Percentiles rank a stretch among this genome's conserved stretches.
Evolutionary conservation across 2,888 invertebrate species (phyloP).

Genomic region (Pollenia labialis): DNA sequence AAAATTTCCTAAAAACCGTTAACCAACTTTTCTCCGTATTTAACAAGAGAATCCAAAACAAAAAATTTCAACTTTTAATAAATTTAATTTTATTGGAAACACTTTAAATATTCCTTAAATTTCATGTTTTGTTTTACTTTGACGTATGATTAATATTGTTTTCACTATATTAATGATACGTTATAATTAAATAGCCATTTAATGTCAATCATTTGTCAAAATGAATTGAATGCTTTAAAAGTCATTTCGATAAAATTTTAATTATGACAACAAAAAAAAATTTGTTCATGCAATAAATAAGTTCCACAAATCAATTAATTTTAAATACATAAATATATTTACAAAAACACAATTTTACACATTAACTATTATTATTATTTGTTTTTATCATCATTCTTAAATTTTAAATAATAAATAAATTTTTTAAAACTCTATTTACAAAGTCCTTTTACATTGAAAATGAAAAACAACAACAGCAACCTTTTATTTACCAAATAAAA

Average conservation of each 20-base stretch:
- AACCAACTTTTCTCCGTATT: too few relatives aligned
- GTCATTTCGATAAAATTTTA: background rate
- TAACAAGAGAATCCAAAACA: too few relatives aligned
- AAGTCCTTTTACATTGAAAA: background rate
- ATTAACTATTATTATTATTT: background rate
- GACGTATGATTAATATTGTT: conserved; percentile 29
- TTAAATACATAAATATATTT: too few relatives aligned
- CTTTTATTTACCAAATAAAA: conserved; percentile 4
- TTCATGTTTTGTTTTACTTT: background rate
- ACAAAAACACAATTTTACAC: background rate
- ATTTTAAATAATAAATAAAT: background rate
- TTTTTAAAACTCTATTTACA: conserved; percentile 7
- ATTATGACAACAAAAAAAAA: background rate
- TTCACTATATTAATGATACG: conserved; percentile 16
- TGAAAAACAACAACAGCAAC: background rate
- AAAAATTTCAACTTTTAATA: too few relatives aligned
- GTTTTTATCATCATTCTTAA: background rate
- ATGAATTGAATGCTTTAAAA: background rate
- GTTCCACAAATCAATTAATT: background rate
- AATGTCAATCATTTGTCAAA: conserved; percentile 26
- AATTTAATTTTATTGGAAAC: background rate
- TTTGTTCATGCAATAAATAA: background rate
- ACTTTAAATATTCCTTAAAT: too few relatives aligned
- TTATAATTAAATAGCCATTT: background rate
- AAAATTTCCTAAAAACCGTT: too few relatives aligned